phyloP scores from a whole-genome alignment of 2,888 invertebrate species.

The Cyaniris semiargus region DNA sequence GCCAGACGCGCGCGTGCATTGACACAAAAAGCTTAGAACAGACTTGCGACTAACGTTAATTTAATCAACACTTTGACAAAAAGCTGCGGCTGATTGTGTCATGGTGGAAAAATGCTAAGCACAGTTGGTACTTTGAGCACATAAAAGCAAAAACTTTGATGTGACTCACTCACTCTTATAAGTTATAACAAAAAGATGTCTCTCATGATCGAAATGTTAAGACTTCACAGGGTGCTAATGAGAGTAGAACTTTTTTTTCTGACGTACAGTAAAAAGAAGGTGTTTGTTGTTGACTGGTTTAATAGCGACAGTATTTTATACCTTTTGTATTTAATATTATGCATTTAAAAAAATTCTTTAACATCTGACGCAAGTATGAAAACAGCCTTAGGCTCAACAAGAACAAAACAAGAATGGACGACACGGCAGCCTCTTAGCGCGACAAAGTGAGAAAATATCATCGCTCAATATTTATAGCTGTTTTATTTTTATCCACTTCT shows the following conservation, averaged over 20 bases:
- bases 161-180: too few relatives aligned
- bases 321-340: too few relatives aligned
- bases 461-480: conserved; percentile 77
- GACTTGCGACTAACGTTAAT: background rate
- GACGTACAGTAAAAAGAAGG: too few relatives aligned
- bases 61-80: background rate
- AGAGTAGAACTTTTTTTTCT: too few relatives aligned
- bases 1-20: conserved; percentile 61
- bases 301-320: too few relatives aligned
- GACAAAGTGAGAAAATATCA: conserved; percentile 79
- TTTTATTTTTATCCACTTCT: conserved; percentile 73
- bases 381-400: conserved; percentile 39
- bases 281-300: too few relatives aligned
- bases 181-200: too few relatives aligned
- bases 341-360: too few relatives aligned
- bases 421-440: conserved; percentile 58
- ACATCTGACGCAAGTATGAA: conserved; percentile 38
- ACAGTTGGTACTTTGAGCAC: background rate
- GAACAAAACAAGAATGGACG: conserved; percentile 48
- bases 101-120: background rate
- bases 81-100: too few relatives aligned
- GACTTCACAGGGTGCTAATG: too few relatives aligned
- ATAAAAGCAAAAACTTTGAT: too few relatives aligned
- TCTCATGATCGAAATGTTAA: too few relatives aligned
- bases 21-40: conserved; percentile 39